Percentiles rank a stretch among this genome's conserved stretches.
phyloP scores from a whole-genome alignment of 2,113 vertebrate genomes.

The Saguinus midas region DNA sequence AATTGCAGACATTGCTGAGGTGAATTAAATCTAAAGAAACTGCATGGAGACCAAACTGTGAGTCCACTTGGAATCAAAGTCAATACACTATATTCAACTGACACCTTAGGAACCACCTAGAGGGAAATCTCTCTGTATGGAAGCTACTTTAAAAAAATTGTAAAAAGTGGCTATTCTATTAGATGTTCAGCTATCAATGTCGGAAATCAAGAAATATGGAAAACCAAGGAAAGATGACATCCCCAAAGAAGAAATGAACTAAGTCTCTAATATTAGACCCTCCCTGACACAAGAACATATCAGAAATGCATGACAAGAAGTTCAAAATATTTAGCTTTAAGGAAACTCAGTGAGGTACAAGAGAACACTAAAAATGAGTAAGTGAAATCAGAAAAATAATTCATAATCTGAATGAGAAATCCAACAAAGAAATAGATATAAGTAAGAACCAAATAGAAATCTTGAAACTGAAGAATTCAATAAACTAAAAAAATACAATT shows the following conservation, averaged over 20 bases:
- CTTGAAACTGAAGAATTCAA: background rate
- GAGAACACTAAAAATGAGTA: background rate
- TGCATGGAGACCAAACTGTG: background rate
- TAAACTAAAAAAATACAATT: background rate
- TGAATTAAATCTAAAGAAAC: background rate
- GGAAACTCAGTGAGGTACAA: background rate
- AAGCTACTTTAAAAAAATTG: background rate
- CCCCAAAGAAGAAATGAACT: background rate
- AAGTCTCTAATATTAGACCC: background rate
- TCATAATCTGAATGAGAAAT: background rate
- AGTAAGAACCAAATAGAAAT: background rate
- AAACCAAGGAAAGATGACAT: background rate
- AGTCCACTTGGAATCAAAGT: background rate
- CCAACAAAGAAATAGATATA: background rate
- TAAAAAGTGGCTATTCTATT: background rate
- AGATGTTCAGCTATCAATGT: background rate
- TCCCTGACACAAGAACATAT: background rate
- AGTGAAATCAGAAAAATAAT: background rate
- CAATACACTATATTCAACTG: background rate
- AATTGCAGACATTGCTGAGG: background rate
- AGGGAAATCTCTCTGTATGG: background rate
- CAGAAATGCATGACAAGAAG: background rate
- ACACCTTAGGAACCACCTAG: background rate
- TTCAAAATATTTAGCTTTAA: background rate
- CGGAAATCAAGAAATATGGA: background rate